phyloP scores from a whole-genome alignment of 2,888 invertebrate species.

The Mythimna lalbum region DNA sequence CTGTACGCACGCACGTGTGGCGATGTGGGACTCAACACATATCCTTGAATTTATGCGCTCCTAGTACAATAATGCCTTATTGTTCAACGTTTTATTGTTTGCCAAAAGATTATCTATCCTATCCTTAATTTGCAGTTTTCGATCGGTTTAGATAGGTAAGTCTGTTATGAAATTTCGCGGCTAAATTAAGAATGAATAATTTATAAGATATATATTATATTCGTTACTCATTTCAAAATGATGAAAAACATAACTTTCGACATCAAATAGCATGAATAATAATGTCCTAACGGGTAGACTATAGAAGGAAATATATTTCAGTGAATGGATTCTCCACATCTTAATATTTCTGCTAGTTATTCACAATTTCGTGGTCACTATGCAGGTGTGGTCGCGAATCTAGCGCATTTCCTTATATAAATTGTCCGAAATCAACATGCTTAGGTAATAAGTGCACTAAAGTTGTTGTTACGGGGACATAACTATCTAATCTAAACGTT shows the following conservation, averaged over 20 bases:
- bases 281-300: constrained; percentile 6
- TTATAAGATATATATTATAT: neutral
- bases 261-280: constrained; percentile 17
- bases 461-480: constrained; percentile 24
- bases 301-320: constrained; percentile 31
- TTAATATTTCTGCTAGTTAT: constrained; percentile 38
- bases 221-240: neutral
- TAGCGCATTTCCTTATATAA: constrained; percentile 52
- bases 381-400: constrained; percentile 38
- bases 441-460: constrained; percentile 17
- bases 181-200: constrained; percentile 6
- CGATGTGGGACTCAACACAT: constrained; percentile 65
- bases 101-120: constrained; percentile 31
- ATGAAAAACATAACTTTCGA: constrained; percentile 22
- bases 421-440: constrained; percentile 38
- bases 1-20: constrained; percentile 81
- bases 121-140: constrained; percentile 9
- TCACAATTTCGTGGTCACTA: constrained; percentile 17
- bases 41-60: constrained; percentile 71
- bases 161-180: neutral
- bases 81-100: constrained; percentile 59
- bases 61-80: constrained; percentile 68
- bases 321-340: constrained; percentile 27
- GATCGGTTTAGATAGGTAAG: constrained; percentile 25
- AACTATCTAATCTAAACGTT: constrained; percentile 52